Conservation (phyloP, 2,888 invertebrate genomes). For the Apodemia zela region DNA sequence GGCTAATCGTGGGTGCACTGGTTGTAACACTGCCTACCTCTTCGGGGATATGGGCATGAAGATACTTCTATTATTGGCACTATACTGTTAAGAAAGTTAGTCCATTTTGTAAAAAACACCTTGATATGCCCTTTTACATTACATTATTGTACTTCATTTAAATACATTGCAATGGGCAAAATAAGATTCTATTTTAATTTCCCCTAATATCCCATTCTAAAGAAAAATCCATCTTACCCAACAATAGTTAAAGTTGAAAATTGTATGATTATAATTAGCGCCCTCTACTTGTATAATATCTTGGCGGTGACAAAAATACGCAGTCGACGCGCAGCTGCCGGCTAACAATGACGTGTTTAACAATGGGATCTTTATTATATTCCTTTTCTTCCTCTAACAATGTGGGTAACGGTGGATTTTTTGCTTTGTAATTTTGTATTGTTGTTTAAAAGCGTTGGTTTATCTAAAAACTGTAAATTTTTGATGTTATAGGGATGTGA, state of each 20-base stretch:
- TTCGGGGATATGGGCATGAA: no score
- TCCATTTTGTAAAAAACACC: no score
- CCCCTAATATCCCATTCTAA: not conserved
- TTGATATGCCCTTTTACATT: no score
- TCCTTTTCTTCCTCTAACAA: slow-evolving; percentile 30
- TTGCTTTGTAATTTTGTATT: slow-evolving; percentile 29
- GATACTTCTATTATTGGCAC: no score
- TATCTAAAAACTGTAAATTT: slow-evolving; percentile 2
- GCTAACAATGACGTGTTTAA: slow-evolving; percentile 33
- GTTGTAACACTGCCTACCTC: no score
- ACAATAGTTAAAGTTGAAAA: not conserved
- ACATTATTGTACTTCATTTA: no score
- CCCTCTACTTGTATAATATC: slow-evolving; percentile 2
- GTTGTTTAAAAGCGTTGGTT: slow-evolving; percentile 25
- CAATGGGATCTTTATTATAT: slow-evolving; percentile 26
- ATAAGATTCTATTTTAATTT: not conserved
- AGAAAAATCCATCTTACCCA: not conserved
- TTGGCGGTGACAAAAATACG: slow-evolving; percentile 5
- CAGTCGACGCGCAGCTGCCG: slow-evolving; percentile 29
- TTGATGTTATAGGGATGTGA: not conserved
- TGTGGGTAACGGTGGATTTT: slow-evolving; percentile 28
- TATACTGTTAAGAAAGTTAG: no score
- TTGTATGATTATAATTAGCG: slow-evolving; percentile 2
- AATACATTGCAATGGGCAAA: no score
- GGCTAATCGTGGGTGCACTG: no score